Percentiles rank a stretch among this genome's conserved stretches.
Conservation (phyloP, 1,140 invertebrate species). For the Tetramorium simillimum region DNA sequence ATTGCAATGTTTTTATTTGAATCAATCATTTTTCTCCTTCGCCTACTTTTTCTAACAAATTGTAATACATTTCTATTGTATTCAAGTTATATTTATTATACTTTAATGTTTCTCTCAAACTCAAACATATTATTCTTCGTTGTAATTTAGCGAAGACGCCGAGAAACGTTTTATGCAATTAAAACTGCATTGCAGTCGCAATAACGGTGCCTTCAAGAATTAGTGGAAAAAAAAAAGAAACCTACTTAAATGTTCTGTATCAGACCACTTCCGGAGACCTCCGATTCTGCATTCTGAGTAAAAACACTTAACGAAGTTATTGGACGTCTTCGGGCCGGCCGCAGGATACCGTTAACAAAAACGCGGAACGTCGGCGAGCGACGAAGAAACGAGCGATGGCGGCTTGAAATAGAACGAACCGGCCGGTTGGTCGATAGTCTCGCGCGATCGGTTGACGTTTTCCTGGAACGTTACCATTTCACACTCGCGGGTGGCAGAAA, state of each 20-base stretch:
- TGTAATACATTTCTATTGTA: neutral
- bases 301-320: conserved; percentile 64
- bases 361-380: neutral
- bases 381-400: conserved; percentile 11
- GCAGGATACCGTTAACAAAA: conserved; percentile 44
- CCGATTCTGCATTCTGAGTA: conserved; percentile 45
- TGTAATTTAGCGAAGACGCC: neutral
- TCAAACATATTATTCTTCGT: neutral
- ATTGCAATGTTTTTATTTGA: conserved; percentile 27
- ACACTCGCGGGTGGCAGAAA: conserved; percentile 73
- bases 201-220: neutral
- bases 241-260: conserved; percentile 33
- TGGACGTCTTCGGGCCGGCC: conserved; percentile 34
- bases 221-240: neutral
- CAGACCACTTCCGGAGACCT: conserved; percentile 30
- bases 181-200: neutral
- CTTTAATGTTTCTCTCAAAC: neutral
- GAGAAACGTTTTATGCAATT: neutral
- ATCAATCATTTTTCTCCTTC: neutral
- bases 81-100: neutral
- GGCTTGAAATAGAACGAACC: conserved; percentile 27
- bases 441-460: conserved; percentile 66
- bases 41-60: neutral
- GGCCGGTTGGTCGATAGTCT: conserved; percentile 27
- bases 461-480: conserved; percentile 80